Evolutionary conservation across 2,113 vertebrate genomes (phyloP).

Genomic region (Scartelaos histophorus): DNA sequence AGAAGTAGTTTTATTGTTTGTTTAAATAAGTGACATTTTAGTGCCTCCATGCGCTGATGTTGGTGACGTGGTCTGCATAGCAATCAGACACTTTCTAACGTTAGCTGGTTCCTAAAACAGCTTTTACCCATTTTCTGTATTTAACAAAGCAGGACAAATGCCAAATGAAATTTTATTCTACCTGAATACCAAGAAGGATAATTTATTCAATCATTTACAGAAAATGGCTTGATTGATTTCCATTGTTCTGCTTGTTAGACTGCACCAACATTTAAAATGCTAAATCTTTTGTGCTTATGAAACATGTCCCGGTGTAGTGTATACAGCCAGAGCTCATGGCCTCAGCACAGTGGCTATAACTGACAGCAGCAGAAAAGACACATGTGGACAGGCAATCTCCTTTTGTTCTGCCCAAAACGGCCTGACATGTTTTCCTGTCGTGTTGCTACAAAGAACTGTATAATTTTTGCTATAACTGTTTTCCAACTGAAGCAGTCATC

Average conservation of each 20-base stretch:
- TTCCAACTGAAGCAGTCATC: constrained; percentile 50
- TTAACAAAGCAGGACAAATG: constrained; percentile 10
- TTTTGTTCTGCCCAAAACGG: constrained; percentile 53
- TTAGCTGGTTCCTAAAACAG: constrained; percentile 2
- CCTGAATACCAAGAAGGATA: constrained; percentile 5
- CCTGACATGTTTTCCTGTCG: constrained; percentile 50
- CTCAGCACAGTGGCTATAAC: constrained; percentile 21
- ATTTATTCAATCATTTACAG: constrained; percentile 11
- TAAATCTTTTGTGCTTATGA: constrained; percentile 4
- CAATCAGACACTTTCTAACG: neutral
- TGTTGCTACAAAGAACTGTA: constrained; percentile 48
- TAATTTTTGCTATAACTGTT: constrained; percentile 53
- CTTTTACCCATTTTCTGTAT: constrained; percentile 1
- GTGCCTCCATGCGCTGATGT: neutral
- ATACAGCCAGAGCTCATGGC: constrained; percentile 9
- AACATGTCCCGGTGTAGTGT: neutral
- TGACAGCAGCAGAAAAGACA: constrained; percentile 41
- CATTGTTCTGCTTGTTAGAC: constrained; percentile 6
- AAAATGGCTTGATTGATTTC: constrained; percentile 7
- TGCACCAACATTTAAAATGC: constrained; percentile 7
- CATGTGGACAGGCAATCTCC: constrained; percentile 44
- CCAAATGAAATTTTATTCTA: constrained; percentile 1
- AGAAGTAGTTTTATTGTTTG: neutral
- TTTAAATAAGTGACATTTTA: constrained; percentile 4
- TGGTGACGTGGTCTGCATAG: neutral